Evolutionary conservation across 2,113 vertebrate genomes (phyloP).

Genomic region (Podarcis muralis): DNA sequence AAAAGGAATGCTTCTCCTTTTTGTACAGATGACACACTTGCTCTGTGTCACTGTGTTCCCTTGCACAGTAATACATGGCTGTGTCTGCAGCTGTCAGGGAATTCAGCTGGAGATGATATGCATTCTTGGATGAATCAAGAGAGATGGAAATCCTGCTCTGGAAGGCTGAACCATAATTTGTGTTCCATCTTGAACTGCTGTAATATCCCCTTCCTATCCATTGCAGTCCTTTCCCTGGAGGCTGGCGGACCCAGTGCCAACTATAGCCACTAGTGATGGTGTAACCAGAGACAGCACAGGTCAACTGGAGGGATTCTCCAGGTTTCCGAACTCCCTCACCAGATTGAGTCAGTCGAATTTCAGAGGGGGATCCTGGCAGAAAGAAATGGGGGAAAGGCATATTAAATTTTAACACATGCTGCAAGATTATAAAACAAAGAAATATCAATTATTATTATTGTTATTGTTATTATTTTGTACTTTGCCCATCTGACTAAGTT

Average conservation of each 20-base stretch:
- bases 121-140: background rate
- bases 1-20: background rate
- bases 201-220: background rate
- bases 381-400: background rate
- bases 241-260: slow-evolving; percentile 47
- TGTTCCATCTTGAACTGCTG: too few species aligned
- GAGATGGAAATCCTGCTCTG: background rate
- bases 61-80: slow-evolving; percentile 2
- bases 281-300: slow-evolving; percentile 37
- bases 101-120: background rate
- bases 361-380: background rate
- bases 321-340: background rate
- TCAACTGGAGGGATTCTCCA: background rate
- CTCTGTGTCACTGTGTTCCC: background rate
- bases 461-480: too few species aligned
- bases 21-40: background rate
- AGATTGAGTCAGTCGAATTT: background rate
- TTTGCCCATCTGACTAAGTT: too few species aligned
- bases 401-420: too few species aligned
- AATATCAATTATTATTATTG: too few species aligned
- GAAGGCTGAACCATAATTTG: background rate
- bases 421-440: too few species aligned
- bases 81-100: slow-evolving; percentile 8
- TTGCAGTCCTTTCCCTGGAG: slow-evolving; percentile 51
- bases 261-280: background rate